Base-by-base conservation (phyloP, 2,888 invertebrate species). In the Orthonychiurus folsomi region DNA sequence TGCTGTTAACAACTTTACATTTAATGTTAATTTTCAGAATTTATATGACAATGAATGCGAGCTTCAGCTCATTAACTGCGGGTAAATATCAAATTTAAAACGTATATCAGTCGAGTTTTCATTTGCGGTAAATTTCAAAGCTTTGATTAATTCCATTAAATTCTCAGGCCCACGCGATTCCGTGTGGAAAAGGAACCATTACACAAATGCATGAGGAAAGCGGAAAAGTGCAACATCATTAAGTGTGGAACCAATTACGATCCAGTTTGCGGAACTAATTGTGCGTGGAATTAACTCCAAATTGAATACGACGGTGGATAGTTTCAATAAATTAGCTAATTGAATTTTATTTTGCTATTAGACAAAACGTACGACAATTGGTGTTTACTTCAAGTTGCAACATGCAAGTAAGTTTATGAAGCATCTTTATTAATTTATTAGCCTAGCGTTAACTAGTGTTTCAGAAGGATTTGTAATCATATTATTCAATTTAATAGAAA, bases 31-130 rank as follows among this genome's bases (percentile, higher is more conserved):
- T n/a, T n/a, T n/a, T n/a, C n/a, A 90, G 63, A 88, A 86, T 75
- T 83, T 93, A 65, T 94, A 94, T 78, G 83, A 86, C 68, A 91
- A 86, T 74, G 87, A 90, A 73, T 94, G 94, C 74, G 90, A 93
- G 76, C 83, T 94, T 79, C 86, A 86, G 76, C 85, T 91, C 84
- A 81, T 91, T 25, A 91, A 90, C 76, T 92, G 91, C 78, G 91
- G 91, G 90, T 91, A 76, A 81, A 83, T 76, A 50, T n/a, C 37
- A 53, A 12, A 9, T 53, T 25, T 56, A 23, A 23, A 52, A 9
- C 24, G 5, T 18, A 24, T 55, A 26, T 37, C 37, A 37, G 15
- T 37, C 37, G 15, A n/a, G n/a, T 37, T 37, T 37, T 37, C 37
- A 37, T 37, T 37, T 37, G 5, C 37, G n/a, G n/a, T n/a, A n/a